Evolutionary conservation across 1,140 invertebrate genomes (phyloP).

Genomic region (Cardiocondyla obscurior): DNA sequence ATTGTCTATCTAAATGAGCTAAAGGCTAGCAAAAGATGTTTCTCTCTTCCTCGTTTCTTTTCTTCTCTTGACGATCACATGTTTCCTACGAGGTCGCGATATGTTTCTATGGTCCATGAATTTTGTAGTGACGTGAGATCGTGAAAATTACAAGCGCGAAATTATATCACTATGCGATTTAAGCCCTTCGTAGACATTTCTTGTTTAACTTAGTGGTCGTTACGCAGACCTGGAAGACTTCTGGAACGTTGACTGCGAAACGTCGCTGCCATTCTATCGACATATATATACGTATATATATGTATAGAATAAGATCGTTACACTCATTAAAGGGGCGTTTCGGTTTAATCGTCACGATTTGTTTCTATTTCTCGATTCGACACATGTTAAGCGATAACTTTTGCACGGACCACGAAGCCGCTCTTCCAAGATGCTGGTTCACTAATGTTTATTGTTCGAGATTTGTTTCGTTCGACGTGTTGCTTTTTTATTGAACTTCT

Average conservation of each 20-base stretch:
- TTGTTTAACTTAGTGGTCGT: neutral
- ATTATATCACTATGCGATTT: neutral
- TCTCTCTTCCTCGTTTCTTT: neutral
- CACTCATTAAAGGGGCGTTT: constrained; percentile 40
- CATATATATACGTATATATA: constrained; percentile 10
- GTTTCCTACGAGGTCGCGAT: constrained; percentile 9
- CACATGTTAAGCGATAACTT: neutral
- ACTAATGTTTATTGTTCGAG: neutral
- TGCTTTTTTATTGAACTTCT: neutral
- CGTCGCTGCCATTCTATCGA: neutral
- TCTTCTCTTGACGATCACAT: neutral
- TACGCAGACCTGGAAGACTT: constrained; percentile 36
- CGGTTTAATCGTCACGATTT: constrained; percentile 23
- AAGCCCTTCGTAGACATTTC: neutral
- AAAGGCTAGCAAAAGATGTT: neutral
- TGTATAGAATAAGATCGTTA: no score
- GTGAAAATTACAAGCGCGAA: neutral
- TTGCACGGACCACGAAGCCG: neutral
- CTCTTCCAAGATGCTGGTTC: neutral
- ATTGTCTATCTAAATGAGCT: constrained; percentile 14
- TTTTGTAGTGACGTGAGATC: neutral
- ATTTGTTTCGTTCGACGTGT: neutral
- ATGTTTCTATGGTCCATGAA: constrained; percentile 41
- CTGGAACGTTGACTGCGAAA: neutral
- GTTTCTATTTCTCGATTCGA: constrained; percentile 2